Evolutionary conservation across 2,113 vertebrate species (phyloP).

Genomic region (Lagopus muta): DNA sequence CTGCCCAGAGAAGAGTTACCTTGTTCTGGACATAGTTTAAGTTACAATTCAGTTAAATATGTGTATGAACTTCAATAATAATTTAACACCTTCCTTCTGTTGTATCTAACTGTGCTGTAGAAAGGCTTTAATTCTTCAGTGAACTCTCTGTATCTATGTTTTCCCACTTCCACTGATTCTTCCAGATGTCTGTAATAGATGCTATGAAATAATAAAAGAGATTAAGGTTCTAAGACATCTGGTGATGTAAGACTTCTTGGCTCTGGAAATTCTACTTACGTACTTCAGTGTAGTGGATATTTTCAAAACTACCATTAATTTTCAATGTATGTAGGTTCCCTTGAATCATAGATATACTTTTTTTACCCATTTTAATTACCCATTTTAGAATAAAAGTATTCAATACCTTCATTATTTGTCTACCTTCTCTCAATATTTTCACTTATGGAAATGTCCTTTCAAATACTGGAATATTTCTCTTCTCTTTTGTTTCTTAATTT

Average conservation of each 20-base stretch:
- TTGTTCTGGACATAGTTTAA: not conserved
- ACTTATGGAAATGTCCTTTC: not conserved
- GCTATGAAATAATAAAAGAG: constrained; percentile 45
- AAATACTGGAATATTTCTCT: not conserved
- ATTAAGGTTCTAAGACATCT: constrained; percentile 36
- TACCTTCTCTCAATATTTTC: not conserved
- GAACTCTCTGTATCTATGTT: not conserved
- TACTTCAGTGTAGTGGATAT: not conserved
- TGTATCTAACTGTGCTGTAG: not conserved
- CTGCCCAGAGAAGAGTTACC: not conserved
- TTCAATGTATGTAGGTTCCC: not conserved
- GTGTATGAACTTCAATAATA: not conserved
- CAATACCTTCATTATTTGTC: not conserved
- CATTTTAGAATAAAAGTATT: not conserved
- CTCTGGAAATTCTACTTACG: constrained; percentile 5
- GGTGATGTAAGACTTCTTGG: constrained; percentile 1
- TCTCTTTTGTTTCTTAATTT: not conserved
- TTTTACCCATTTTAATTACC: not conserved
- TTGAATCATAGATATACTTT: not conserved
- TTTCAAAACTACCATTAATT: not conserved
- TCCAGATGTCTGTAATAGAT: constrained; percentile 17
- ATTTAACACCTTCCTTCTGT: constrained; percentile 19
- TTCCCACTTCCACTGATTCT: not conserved
- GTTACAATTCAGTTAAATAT: constrained; percentile 20
- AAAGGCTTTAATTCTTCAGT: constrained; percentile 4